Evolutionary conservation across 1,140 invertebrate genomes (phyloP), one percentile per base, ranked within the genome.

Genomic region (Orius insidiosus): DNA sequence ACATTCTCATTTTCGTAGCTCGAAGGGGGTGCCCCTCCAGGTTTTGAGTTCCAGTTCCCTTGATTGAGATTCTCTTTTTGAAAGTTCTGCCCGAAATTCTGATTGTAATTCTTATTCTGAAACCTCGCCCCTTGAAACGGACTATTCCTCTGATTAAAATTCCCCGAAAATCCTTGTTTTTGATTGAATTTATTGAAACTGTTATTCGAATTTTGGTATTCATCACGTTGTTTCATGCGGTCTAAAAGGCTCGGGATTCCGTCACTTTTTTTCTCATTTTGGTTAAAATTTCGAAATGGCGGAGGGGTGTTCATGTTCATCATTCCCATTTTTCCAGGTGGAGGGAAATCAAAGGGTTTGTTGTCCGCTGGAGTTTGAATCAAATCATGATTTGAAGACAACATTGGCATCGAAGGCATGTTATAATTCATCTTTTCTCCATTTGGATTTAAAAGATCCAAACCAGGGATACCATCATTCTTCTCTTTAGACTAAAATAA

Each of bases 281-380:
- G n/a, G n/a, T 13, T 9, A 13, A 37, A 15, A 37, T 11, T 13
- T 15, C n/a, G 3, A 15, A 15, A n/a, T 2, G 44, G 49, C 2
- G 45, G 49, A 16, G 35, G 44, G 15, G n/a, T n/a, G 41, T 33
- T n/a, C n/a, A n/a, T n/a, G n/a, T n/a, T 44, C 47, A 43, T 43
- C n/a, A 24, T 24, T 39, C 36, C 36, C 33, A 46, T 46, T n/a
- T 32, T 30, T 2, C 16, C 16, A 39, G 43, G 47, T 33, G 47
- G 40, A 10, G 57, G 57, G 34, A 58, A 58, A 50, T 58, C 53
- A 45, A 58, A 58, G 5, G 57, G 55, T 24, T 56, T 56, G 24
- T 47, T 52, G 31, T 58, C 56, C 42, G 56, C 57, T 7, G 57
- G 54, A 7, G 57, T 55, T 41, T 54, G 49, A 34, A 57, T 47